Evolutionary conservation across 2,888 invertebrate genomes (phyloP).

Genomic region (Molorchus minor): DNA sequence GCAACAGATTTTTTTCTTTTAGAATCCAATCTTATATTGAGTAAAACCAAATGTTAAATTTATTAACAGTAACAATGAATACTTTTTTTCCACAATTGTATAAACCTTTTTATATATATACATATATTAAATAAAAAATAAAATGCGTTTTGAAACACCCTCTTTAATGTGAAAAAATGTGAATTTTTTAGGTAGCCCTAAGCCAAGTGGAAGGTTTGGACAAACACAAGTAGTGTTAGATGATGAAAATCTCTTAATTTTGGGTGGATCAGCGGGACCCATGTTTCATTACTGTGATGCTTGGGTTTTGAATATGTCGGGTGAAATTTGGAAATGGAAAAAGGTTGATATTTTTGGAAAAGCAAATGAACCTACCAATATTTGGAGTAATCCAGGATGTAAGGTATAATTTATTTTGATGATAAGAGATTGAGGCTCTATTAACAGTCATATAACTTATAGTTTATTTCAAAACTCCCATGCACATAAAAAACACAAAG

Average conservation of each 20-base stretch:
- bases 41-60: too few species aligned
- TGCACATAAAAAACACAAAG: too few species aligned
- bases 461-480: too few species aligned
- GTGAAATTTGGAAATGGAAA: constrained; percentile 76
- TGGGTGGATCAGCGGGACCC: constrained; percentile 90
- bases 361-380: constrained; percentile 83
- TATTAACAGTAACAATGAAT: too few species aligned
- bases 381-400: constrained; percentile 95
- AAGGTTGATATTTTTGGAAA: constrained; percentile 79
- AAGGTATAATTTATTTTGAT: constrained; percentile 63
- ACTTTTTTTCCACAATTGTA: too few species aligned
- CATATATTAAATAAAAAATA: too few species aligned
- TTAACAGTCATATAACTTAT: too few species aligned
- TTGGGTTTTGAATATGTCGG: constrained; percentile 85
- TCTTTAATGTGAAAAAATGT: constrained; percentile 10
- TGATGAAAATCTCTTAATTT: constrained; percentile 78
- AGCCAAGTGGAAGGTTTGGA: constrained; percentile 74
- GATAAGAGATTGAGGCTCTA: too few species aligned
- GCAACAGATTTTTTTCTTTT: too few species aligned
- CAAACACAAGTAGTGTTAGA: constrained; percentile 90
- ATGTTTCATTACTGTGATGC: constrained; percentile 89
- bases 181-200: constrained; percentile 45
- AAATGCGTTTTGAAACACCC: too few species aligned
- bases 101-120: too few species aligned
- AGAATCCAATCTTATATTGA: too few species aligned